phyloP scores from a whole-genome alignment of 2,888 invertebrate species.

The Emmelina monodactyla region DNA sequence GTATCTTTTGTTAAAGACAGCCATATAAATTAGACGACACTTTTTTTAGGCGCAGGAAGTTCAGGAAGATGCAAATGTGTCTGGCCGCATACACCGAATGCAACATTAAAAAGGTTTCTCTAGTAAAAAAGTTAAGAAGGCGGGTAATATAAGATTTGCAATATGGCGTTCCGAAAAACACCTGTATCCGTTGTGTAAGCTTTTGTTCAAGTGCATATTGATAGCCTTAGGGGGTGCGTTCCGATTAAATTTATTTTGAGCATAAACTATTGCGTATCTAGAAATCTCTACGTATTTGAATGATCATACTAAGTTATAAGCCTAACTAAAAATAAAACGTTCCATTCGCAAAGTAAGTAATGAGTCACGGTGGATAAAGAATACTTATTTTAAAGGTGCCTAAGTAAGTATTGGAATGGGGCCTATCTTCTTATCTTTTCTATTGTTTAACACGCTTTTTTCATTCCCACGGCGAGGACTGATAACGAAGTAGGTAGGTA shows the following conservation, averaged over 20 bases:
- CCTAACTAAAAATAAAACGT: too few relatives aligned
- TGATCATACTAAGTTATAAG: too few relatives aligned
- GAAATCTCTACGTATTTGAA: too few relatives aligned
- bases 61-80: too few relatives aligned
- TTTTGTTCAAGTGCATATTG: not conserved
- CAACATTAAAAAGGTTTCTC: slow-evolving; percentile 21
- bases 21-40: too few relatives aligned
- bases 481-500: slow-evolving; percentile 54
- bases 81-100: slow-evolving; percentile 10
- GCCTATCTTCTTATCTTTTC: slow-evolving; percentile 53
- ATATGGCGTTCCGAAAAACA: slow-evolving; percentile 33
- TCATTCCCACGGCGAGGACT: slow-evolving; percentile 56
- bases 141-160: slow-evolving; percentile 29
- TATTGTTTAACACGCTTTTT: slow-evolving; percentile 62
- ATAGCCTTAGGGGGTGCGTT: not conserved
- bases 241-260: not conserved
- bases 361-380: too few relatives aligned
- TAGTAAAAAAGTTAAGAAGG: slow-evolving; percentile 25
- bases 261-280: not conserved
- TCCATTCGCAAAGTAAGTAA: too few relatives aligned
- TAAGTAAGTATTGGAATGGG: too few relatives aligned
- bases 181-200: slow-evolving; percentile 43
- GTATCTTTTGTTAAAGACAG: too few relatives aligned
- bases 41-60: too few relatives aligned
- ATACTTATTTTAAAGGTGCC: too few relatives aligned